These are phyloP conservation scores for Neotoxoptera formosana DNA, from an alignment of 1,140 invertebrate species.

Conservation along the genomic window DNA sequence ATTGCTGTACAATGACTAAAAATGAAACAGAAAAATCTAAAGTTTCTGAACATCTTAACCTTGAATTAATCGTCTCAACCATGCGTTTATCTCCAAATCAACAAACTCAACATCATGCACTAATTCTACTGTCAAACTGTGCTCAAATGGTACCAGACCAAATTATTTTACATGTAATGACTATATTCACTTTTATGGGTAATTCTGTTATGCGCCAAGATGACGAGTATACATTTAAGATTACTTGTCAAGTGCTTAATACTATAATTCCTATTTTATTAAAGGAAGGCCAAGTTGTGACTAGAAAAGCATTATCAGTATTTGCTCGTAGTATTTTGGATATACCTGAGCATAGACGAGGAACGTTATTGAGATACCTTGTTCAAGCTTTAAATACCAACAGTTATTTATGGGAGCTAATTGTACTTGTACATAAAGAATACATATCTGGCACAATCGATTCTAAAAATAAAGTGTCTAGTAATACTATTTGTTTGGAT, in stretches of 20 bases:
- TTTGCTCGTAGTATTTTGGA: constrained; percentile 89
- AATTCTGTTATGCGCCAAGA: constrained; percentile 89
- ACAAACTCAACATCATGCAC: constrained; percentile 91
- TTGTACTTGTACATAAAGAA: constrained; percentile 71
- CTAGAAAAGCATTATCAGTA: constrained; percentile 70
- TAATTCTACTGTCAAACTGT: constrained; percentile 80
- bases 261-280: constrained; percentile 87
- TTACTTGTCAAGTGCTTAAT: constrained; percentile 89
- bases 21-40: constrained; percentile 64
- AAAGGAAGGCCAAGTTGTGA: constrained; percentile 67
- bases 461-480: constrained; percentile 45
- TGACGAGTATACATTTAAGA: constrained; percentile 92
- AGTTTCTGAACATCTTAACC: constrained; percentile 72
- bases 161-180: constrained; percentile 90
- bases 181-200: constrained; percentile 96
- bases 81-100: constrained; percentile 89
- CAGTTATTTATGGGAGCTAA: constrained; percentile 79
- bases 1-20: constrained; percentile 69
- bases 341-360: constrained; percentile 86
- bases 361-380: constrained; percentile 74
- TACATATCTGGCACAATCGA: constrained; percentile 41
- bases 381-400: constrained; percentile 74
- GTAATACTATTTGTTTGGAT: constrained; percentile 54
- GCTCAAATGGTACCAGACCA: constrained; percentile 80
- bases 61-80: constrained; percentile 86